Base-by-base conservation (phyloP, 2,113 vertebrate genomes). In the Ciconia maguari region DNA sequence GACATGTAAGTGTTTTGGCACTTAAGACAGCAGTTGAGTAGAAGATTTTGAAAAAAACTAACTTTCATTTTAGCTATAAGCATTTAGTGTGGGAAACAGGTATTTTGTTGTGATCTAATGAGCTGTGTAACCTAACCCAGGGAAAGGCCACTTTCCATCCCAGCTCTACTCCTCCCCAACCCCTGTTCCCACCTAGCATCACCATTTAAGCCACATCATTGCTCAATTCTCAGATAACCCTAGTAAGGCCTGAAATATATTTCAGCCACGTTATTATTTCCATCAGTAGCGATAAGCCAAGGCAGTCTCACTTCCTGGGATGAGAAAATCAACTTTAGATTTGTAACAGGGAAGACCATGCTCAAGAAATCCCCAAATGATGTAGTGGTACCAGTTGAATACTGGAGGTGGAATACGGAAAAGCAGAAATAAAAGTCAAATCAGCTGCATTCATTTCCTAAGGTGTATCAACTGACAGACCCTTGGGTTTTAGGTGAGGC, bases 371-470 rank as follows among this genome's bases (percentile, higher is more conserved):
- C 24, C 8, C 30, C 7, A 10, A 54, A 49, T 16, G 52, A 24
- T 0, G 0, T 3, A 14, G 16, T 1, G 5, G 49, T 29, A 51
- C 8, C 26, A 13, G n/a, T 0, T 25, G 26, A 26, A 27, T 41
- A 30, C n/a, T 52, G 51, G 61, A 60, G 42, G 2, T 24, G 54
- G 12, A 30, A 20, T 34, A 4, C 2, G 18, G 66, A 20, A 55
- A 71, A 76, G 58, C n/a, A 85, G 71, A 80, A 92, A 68, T 51
- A 68, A 38, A 83, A 90, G 34, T n/a, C 5, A 11, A 27, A 42
- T n/a, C 38, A 77, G 38, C 71, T 91, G 32, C 13, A 57, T 69
- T 57, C 13, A 44, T 87, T 81, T 83, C 61, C 41, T 62, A 7
- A 32, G 46, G 24, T 44, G 60, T 87, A 38, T 64, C 62, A 57